Evolutionary conservation across 64 coral and sea anemone species (phyloP), one percentile per base, ranked within the genome.

Genomic region (Pocillopora damicornis): DNA sequence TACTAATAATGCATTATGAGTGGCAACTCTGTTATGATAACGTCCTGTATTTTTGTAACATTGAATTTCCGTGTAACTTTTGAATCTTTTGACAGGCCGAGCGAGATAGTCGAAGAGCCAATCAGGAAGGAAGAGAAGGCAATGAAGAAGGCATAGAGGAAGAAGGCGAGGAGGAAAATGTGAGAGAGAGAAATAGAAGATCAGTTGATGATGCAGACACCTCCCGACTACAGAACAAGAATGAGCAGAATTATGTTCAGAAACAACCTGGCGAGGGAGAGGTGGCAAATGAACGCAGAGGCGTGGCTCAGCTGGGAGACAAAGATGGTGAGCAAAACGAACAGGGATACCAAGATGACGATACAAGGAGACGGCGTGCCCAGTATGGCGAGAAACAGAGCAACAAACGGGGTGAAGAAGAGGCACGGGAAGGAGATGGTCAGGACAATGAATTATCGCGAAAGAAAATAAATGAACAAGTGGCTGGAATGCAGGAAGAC

Each of bases 391-490:
- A n/a, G 77, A 23, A 79, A 18, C 80, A 60, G 17, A 30, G 63
- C 78, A 80, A 63, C 16, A 59, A 64, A 81, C 14, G 15, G 18
- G 30, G 18, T 20, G 35, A 67, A 56, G 36, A 83, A 17, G 62
- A 56, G 17, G 61, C 10, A 51, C 30, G 17, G 11, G 13, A 80
- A 62, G 23, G 51, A 45, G 35, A 83, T 37, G 61, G 20, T 8
- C 67, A 51, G 11, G 80, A 17, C 6, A 38, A 20, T 85, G 81
- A 25, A 20, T 73, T 85, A 72, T 85, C 81, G 71, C 81, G 81
- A 5, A 66, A 85, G 18, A 85, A 17, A 22, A 85, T 85, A 17
- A 85, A 85, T 36, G 72, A 42, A 58, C 63, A 85, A 71, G 38
- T 72, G 17, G 81, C 63, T 45, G 64, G 72, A 85, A 71, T 85